These are phyloP conservation scores for Aselliscus stoliczkanus DNA, from an alignment of 2,797 vertebrate species.

Conservation along the genomic window DNA sequence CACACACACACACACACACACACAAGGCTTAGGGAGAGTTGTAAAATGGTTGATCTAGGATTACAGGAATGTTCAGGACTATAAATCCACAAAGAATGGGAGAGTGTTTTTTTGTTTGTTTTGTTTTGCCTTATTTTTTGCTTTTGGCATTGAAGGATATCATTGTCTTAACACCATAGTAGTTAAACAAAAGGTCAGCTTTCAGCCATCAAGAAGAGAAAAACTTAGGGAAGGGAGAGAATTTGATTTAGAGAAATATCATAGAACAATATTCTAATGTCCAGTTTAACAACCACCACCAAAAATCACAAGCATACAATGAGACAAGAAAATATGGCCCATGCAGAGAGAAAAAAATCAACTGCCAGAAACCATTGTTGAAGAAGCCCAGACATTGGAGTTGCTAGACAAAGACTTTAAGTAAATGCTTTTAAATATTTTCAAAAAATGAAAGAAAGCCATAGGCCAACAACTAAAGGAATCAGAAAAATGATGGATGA, in stretches of 20 bases:
- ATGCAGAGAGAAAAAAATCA: neutral
- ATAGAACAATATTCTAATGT: neutral
- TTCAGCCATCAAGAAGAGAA: neutral
- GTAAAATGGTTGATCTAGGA: neutral
- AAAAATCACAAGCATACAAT: neutral
- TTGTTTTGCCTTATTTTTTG: neutral
- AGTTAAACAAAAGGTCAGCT: neutral
- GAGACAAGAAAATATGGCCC: too few species aligned
- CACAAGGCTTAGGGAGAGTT: too few species aligned
- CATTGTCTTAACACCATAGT: neutral
- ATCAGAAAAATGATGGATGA: neutral
- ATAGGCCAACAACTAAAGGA: neutral
- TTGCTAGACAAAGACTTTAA: neutral
- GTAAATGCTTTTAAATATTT: neutral
- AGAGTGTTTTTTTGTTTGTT: neutral
- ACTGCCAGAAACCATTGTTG: too few species aligned
- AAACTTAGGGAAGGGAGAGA: neutral
- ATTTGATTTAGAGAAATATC: neutral
- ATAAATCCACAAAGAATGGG: neutral
- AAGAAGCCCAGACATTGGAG: neutral
- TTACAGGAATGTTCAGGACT: neutral
- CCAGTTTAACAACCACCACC: neutral
- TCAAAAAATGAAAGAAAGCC: neutral
- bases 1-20: too few species aligned
- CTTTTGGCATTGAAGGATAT: neutral